A percentile compares a stretch with the other conserved stretches of the same genome.
phyloP scores from a whole-genome alignment of 2,113 vertebrate genomes.

The Astur gentilis region DNA sequence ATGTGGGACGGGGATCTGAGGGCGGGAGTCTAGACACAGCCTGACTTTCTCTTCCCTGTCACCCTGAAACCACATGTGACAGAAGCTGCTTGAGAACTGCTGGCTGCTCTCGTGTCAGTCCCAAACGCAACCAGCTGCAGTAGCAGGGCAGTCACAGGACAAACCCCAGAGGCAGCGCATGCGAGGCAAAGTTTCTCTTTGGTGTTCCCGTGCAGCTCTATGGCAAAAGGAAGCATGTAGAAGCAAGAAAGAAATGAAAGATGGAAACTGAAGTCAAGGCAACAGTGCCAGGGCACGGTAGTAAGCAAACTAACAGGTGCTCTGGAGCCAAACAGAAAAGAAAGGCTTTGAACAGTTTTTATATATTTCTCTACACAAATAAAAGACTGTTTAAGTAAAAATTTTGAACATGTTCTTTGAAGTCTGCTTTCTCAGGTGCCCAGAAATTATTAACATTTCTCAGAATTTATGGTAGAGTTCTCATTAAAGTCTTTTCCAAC shows the following conservation, averaged over 20 bases:
- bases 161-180: rapidly evolving
- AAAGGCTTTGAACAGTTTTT: neutral
- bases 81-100: neutral
- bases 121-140: neutral
- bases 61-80: neutral
- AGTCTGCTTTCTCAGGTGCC: neutral
- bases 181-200: neutral
- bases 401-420: neutral
- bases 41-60: neutral
- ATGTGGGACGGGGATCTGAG: neutral
- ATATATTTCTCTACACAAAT: neutral
- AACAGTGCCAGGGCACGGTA: neutral
- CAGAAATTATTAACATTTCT: neutral
- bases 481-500: neutral
- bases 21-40: neutral
- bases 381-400: neutral
- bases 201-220: neutral
- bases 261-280: neutral
- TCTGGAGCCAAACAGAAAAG: neutral
- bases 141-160: neutral
- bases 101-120: neutral
- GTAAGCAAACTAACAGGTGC: neutral
- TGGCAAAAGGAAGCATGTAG: neutral
- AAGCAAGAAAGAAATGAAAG: neutral
- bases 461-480: neutral